These are phyloP conservation scores for Hirtodrosophila trivittata DNA, from an alignment of 2,888 invertebrate genomes.

Conservation along the genomic window DNA sequence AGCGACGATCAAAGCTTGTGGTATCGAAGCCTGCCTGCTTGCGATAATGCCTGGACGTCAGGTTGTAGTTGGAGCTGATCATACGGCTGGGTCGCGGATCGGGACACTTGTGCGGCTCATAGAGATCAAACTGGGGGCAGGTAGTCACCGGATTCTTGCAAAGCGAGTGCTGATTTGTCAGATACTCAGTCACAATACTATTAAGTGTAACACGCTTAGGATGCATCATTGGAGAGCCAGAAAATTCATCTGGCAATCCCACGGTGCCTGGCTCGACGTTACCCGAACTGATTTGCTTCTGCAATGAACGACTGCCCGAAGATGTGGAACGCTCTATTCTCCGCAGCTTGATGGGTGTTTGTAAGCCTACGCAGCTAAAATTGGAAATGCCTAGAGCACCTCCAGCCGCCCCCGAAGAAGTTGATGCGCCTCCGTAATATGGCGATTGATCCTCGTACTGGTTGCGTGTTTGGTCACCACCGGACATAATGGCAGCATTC, in stretches of 20 bases:
- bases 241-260: conserved; percentile 48
- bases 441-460: conserved; percentile 41
- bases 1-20: conserved; percentile 89
- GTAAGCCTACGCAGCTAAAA: conserved; percentile 48
- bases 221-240: conserved; percentile 50
- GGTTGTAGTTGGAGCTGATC: conserved; percentile 86
- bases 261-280: conserved; percentile 22
- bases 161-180: conserved; percentile 98
- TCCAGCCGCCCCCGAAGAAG: neutral
- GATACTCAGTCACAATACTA: conserved; percentile 97
- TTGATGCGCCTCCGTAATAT: conserved; percentile 9
- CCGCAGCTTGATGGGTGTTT: conserved; percentile 66
- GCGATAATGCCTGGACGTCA: conserved; percentile 87
- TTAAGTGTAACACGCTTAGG: conserved; percentile 90
- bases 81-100: conserved; percentile 88
- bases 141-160: conserved; percentile 99
- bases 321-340: conserved; percentile 58
- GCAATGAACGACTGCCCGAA: conserved; percentile 80
- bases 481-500: conserved; percentile 68
- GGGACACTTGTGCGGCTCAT: conserved; percentile 98
- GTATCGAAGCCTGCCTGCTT: conserved; percentile 86
- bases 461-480: conserved; percentile 38
- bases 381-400: conserved; percentile 46
- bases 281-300: conserved; percentile 85
- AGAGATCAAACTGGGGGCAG: conserved; percentile 97